Base-by-base conservation (phyloP, 2,113 vertebrate species). In the Thinocorus orbignyianus region DNA sequence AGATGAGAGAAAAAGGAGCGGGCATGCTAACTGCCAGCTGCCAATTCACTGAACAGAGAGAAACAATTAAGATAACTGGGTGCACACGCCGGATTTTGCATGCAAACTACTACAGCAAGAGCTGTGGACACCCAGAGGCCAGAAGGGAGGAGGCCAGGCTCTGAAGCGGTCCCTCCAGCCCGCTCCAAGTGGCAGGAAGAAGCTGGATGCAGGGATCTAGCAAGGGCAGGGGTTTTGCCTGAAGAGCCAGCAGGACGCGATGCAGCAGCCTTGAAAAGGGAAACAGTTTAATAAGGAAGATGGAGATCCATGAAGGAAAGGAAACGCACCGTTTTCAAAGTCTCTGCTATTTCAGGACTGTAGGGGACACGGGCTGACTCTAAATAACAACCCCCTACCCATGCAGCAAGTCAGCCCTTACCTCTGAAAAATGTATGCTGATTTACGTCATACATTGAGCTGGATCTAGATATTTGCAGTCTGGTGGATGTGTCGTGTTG, bases 21-120 rank as follows among this genome's bases (percentile, higher is more conserved):
- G 39, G 41, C 72, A 90, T 76, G 64, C 49, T 74, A 94, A 87
- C 78, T 92, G 91, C 90, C 85, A 95, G 71, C 69, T 93, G 89
- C 66, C 80, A 85, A 44, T 88, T 96, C 74, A 93, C 58, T 84
- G 74, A 92, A 44, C 80, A 83, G 78, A 80, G 73, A 92, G 64
- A 95, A 92, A 90, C 41, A 93, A 82, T 87, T 82, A 90, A 88
- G 66, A 81, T 87, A 85, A 79, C 88, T 39, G 48, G 78, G 71
- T 86, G 69, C 76, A 92, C 22, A 49, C 33, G 48, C 57, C 35
- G 41, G 62, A 89, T 49, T 93, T 58, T 74, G 49, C 81, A 96
- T 65, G 58, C 65, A 91, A 93, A 95, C 78, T 54, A 87, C 62
- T 17, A 81, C 2, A 2, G 52, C 54, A 80, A 90, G 66, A 92